phyloP scores from a whole-genome alignment of 2,888 invertebrate genomes.

The Dorcus parallelipipedus region DNA sequence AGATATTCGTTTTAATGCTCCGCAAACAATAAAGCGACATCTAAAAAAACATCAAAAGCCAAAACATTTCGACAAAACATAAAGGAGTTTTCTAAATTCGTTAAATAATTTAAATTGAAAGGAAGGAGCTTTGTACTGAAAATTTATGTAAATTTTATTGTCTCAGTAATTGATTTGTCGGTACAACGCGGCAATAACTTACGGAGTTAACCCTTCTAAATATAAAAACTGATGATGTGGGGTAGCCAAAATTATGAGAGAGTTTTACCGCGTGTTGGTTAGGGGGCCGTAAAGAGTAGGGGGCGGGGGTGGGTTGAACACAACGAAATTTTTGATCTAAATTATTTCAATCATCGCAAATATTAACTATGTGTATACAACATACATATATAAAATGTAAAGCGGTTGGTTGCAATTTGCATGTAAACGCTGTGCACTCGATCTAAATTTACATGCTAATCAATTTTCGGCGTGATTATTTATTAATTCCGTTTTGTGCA shows the following conservation, averaged over 20 bases:
- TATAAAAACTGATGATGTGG: slow-evolving; percentile 8
- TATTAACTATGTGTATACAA: slow-evolving; percentile 23
- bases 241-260: slow-evolving; percentile 2
- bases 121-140: too few species aligned
- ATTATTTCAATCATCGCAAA: slow-evolving; percentile 28
- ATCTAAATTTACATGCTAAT: slow-evolving; percentile 32
- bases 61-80: too few species aligned
- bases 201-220: slow-evolving; percentile 14
- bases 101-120: too few species aligned
- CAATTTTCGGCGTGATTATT: slow-evolving; percentile 32
- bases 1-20: background rate
- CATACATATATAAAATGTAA: slow-evolving; percentile 1
- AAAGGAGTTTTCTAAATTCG: too few species aligned
- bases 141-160: slow-evolving; percentile 21
- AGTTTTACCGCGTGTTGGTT: background rate
- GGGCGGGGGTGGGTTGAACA: background rate
- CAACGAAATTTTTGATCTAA: slow-evolving; percentile 11
- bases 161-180: slow-evolving; percentile 18
- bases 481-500: slow-evolving; percentile 24
- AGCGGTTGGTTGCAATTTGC: background rate
- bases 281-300: background rate
- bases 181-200: slow-evolving; percentile 9
- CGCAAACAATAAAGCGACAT: too few species aligned
- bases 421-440: slow-evolving; percentile 15
- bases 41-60: too few species aligned